A percentile compares a stretch with the other conserved stretches of the same genome.
phyloP scores from a whole-genome alignment of 2,888 invertebrate genomes.

The Ethmia dodecea region DNA sequence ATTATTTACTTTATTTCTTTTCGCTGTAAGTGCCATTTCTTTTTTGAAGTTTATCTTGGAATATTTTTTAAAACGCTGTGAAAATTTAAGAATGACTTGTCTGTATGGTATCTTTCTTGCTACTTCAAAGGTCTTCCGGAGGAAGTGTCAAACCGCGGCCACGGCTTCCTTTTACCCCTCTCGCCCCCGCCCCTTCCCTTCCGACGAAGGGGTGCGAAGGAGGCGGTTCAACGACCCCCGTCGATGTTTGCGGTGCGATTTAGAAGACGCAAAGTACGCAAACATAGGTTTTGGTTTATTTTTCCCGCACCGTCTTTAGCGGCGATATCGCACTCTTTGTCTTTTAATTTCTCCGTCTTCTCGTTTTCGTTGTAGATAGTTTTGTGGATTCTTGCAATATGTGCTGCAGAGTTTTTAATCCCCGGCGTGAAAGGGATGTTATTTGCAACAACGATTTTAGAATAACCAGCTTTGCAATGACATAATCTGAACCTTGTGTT shows the following conservation, averaged over 20 bases:
- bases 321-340: slow-evolving; percentile 41
- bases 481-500: no score
- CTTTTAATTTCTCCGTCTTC: slow-evolving; percentile 23
- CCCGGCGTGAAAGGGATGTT: no score
- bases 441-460: no score
- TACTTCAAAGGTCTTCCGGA: slow-evolving; percentile 73
- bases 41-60: no score
- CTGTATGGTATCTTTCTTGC: slow-evolving; percentile 43
- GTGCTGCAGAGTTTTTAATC: no score
- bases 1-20: no score
- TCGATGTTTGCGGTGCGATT: slow-evolving; percentile 66
- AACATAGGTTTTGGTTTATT: slow-evolving; percentile 60
- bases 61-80: no score
- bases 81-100: no score
- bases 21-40: no score
- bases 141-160: slow-evolving; percentile 74
- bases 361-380: slow-evolving; percentile 3
- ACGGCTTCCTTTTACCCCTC: slow-evolving; percentile 51
- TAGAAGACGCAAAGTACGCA: slow-evolving; percentile 65
- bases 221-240: slow-evolving; percentile 56
- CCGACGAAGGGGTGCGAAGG: slow-evolving; percentile 40
- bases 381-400: neutral
- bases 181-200: slow-evolving; percentile 26
- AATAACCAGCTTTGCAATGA: no score
- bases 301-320: slow-evolving; percentile 41